Conservation (phyloP, 2,797 vertebrate species). For the Mus minutoides region DNA sequence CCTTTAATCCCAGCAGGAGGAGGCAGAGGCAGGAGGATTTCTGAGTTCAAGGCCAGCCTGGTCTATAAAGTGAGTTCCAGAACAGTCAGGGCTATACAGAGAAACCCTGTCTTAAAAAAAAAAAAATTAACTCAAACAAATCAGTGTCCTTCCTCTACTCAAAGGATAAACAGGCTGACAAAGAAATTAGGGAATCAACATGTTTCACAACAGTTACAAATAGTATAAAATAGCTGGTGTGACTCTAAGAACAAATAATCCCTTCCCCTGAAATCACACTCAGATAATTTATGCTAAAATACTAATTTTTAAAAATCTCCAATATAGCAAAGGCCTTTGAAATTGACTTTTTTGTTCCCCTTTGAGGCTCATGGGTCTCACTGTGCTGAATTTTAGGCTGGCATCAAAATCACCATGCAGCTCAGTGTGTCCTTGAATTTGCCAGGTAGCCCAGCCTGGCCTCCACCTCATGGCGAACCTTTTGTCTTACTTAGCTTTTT, state of each 20-base stretch:
- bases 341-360: background rate
- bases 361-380: background rate
- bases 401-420: background rate
- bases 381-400: background rate
- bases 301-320: background rate
- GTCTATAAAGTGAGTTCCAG: too few species aligned
- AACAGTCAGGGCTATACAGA: too few species aligned
- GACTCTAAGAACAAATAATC: background rate
- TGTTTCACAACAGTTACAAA: too few species aligned
- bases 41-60: too few species aligned
- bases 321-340: background rate
- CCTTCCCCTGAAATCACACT: background rate
- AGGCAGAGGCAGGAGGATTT: too few species aligned
- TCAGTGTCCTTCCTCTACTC: too few species aligned
- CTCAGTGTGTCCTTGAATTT: background rate
- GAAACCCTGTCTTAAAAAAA: too few species aligned
- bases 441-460: background rate
- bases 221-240: too few species aligned
- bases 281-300: slow-evolving; percentile 20
- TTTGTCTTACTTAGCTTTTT: background rate
- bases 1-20: too few species aligned
- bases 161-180: too few species aligned
- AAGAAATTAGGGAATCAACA: too few species aligned
- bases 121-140: too few species aligned
- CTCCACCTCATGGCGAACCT: background rate